Base-by-base conservation (phyloP, 1,140 invertebrate species). In the Nasonia vitripennis region DNA sequence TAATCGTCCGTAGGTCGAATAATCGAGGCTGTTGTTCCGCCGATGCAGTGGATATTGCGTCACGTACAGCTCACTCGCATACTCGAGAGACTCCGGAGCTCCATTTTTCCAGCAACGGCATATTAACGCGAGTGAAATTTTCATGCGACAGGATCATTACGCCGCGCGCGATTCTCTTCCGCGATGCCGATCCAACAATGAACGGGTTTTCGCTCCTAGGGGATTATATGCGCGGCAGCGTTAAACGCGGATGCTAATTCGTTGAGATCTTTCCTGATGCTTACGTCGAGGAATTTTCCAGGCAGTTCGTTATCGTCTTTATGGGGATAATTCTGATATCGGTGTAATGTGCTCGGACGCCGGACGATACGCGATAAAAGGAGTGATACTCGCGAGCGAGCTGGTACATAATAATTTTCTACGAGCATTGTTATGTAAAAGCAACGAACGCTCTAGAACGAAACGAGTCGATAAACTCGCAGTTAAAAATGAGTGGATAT, bases 1-100 rank as follows among this genome's bases (percentile, higher is more conserved):
- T 83, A 83, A 83, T 83, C 81, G 81, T 68, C 81, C 67, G 74
- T 83, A 62, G 51, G 81, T 83, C 73, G 74, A 78, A 45, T 83
- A 78, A 45, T 83, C 81, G 71, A 82, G 4, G 68, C 68, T n/a
- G 70, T 74, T 51, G 31, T 20, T 62, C 3, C 23, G 70, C 68
- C 1, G 9, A n/a, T 20, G 68, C 70, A 20, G 48, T 62, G 48
- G 1, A 31, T 27, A 27, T 75, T 75, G 81, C 71, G 34, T 83
- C 71, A 83, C 34, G 27, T 27, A 7, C 7, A 0, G 78, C 37
- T 1, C 62, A 20, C 27, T 14, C 55, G 20, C 17, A 17, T 20
- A 55, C 5, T 1, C 14, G 17, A 17, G 5, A 55, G 14, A 62
- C 55, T 7, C 55, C 6, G 0, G 17, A n/a, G 17, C 7, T n/a